Evolutionary conservation across 2,797 vertebrate species (phyloP), one percentile per base, ranked within the genome.

Genomic region (Sebastes reedi): DNA sequence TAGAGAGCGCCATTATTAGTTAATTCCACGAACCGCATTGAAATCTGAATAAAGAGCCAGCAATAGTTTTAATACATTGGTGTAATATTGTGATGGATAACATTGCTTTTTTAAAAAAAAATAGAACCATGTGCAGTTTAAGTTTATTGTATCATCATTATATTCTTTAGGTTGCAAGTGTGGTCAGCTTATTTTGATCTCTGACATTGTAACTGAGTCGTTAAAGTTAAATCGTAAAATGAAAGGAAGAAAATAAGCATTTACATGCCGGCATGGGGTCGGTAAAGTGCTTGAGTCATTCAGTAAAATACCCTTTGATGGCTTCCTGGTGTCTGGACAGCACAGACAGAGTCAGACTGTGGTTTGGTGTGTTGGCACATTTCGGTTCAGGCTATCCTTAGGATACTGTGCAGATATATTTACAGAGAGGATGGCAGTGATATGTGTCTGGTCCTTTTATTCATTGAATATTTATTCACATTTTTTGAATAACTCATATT

Each of bases 271-370:
- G 72, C 72, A 75, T 72, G 70, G 68, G 54, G 74, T 82, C 77
- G 27, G 78, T 76, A 60, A 87, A 90, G 64, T 56, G 56, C 75
- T 72, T 89, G 90, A 93, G 75, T 94, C 90, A 92, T 86, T 73
- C 79, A 72, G 75, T 79, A 39, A 78, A 86, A 69, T 85, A 58
- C 2, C 27, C 64, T 91, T 86, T 91, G 87, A 91, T 83, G 83
- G 58, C 81, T 92, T 90, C 72, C 85, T 86, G 85, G 75, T 92
- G 91, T 91, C 89, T 92, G 89, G 72, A 72, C 56, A 74, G 39
- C 75, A 79, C 74, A 82, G 82, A 59, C 83, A 39, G 62, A 81
- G 76, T 87, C 87, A 89, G 92, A 76, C 89, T 87, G 89, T 67
- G 91, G 88, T 88, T 84, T 87, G 80, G 66, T 84, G 67, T 72